These are phyloP conservation scores for Paramormyrops hopkinsi DNA, from an alignment of 2,797 vertebrate genomes.

Conservation along the genomic window DNA sequence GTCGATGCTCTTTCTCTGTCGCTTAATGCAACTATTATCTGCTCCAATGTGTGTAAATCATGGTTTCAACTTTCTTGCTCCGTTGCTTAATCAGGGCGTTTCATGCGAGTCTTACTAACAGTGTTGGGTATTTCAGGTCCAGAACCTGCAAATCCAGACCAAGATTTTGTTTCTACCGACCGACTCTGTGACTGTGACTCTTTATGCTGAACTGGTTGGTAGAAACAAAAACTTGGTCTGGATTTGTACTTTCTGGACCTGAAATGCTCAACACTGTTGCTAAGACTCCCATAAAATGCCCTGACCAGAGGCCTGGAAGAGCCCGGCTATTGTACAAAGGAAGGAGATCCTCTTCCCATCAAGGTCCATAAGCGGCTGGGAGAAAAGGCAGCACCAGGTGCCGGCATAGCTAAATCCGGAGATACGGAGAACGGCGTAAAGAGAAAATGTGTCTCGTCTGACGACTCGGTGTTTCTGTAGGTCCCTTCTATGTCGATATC, in stretches of 20 bases:
- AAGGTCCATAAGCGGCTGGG: not conserved
- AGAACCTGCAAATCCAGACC: not conserved
- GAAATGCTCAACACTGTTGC: not conserved
- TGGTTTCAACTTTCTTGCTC: not conserved
- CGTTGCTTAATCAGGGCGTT: not conserved
- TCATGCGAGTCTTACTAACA: not conserved
- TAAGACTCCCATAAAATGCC: not conserved
- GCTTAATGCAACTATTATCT: not conserved
- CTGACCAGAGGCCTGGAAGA: not conserved
- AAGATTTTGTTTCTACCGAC: not conserved
- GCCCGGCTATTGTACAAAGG: not conserved
- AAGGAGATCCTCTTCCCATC: not conserved
- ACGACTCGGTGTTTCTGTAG: not conserved
- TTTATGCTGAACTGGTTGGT: not conserved
- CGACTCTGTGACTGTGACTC: not conserved
- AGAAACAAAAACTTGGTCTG: not conserved
- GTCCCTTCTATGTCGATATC: not conserved
- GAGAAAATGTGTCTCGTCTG: not conserved
- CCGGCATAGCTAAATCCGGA: not conserved
- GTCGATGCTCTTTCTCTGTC: not conserved
- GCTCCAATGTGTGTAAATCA: not conserved
- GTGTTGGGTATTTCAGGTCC: not conserved
- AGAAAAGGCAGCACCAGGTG: not conserved
- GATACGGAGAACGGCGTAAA: not conserved
- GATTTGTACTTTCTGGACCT: not conserved